Conservation (phyloP, 2,888 invertebrate species). For the Pterostichus madidus region DNA sequence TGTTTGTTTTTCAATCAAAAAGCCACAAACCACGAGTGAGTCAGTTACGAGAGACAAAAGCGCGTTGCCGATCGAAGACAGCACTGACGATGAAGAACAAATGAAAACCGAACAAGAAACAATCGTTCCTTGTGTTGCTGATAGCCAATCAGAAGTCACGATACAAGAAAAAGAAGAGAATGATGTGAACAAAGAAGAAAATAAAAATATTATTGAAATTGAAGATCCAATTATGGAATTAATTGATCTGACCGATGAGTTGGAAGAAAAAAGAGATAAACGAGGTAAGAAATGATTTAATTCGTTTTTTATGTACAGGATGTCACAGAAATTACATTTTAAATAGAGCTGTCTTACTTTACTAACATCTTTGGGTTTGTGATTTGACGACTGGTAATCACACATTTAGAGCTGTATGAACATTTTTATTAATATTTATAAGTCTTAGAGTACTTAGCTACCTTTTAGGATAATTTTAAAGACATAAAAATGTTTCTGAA, state of each 20-base stretch:
- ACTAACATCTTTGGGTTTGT: too few relatives aligned
- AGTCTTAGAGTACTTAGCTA: too few relatives aligned
- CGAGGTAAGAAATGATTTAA: conserved; percentile 71
- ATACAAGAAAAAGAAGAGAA: conserved; percentile 31
- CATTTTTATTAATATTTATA: too few relatives aligned
- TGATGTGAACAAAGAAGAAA: conserved; percentile 25
- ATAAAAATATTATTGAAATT: conserved; percentile 73
- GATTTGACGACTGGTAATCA: too few relatives aligned
- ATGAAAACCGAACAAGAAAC: conserved; percentile 58
- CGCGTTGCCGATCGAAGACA: conserved; percentile 87
- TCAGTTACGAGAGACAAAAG: conserved; percentile 83
- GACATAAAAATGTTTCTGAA: too few relatives aligned
- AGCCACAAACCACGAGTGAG: conserved; percentile 85
- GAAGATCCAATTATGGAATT: conserved; percentile 78
- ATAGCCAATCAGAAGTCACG: conserved; percentile 19
- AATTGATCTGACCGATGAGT: conserved; percentile 81
- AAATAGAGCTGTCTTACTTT: too few relatives aligned
- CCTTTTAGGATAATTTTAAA: too few relatives aligned
- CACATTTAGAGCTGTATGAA: too few relatives aligned
- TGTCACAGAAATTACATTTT: too few relatives aligned
- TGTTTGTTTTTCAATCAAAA: conserved; percentile 92
- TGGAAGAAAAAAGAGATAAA: conserved; percentile 77
- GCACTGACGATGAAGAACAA: conserved; percentile 82
- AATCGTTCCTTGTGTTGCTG: conserved; percentile 49
- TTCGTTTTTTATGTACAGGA: too few relatives aligned